A percentile compares a stretch with the other conserved stretches of the same genome.
Conservation (phyloP, 37 sponge, comb jelly and placozoan species). For the Ephydatia muelleri region DNA sequence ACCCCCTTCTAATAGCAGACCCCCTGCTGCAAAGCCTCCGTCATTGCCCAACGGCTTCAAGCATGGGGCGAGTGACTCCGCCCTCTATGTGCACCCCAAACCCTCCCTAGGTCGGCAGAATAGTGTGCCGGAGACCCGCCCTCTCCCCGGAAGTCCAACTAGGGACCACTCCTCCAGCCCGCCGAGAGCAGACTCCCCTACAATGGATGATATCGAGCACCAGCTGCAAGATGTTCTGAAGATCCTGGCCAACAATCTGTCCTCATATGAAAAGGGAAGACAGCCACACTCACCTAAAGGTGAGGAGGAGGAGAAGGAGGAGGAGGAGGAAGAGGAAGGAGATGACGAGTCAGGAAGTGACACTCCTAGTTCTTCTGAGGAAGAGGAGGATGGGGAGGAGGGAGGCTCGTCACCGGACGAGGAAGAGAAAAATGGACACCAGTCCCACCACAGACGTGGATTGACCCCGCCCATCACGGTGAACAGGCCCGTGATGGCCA, state of each 20-base stretch:
- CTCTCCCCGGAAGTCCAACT: neutral
- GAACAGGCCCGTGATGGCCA: conserved; percentile 44
- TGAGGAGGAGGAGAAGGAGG: neutral
- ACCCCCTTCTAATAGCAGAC: neutral
- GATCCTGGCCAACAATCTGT: neutral
- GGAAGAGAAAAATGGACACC: neutral
- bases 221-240: conserved; percentile 24
- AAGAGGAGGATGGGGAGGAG: neutral
- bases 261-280: neutral
- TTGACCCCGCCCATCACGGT: neutral
- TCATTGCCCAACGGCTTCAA: neutral
- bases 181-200: conserved; percentile 17
- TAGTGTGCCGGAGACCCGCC: neutral
- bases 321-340: neutral
- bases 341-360: conserved; percentile 7
- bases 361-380: neutral
- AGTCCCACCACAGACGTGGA: neutral
- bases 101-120: neutral
- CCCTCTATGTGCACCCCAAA: neutral
- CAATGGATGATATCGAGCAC: conserved; percentile 36
- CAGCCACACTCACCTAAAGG: neutral
- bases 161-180: neutral
- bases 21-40: neutral
- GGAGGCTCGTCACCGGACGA: neutral
- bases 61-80: neutral